Evolutionary conservation across 2,113 vertebrate species (phyloP), one percentile per base, ranked within the genome.

Genomic region (Elephantulus edwardii): DNA sequence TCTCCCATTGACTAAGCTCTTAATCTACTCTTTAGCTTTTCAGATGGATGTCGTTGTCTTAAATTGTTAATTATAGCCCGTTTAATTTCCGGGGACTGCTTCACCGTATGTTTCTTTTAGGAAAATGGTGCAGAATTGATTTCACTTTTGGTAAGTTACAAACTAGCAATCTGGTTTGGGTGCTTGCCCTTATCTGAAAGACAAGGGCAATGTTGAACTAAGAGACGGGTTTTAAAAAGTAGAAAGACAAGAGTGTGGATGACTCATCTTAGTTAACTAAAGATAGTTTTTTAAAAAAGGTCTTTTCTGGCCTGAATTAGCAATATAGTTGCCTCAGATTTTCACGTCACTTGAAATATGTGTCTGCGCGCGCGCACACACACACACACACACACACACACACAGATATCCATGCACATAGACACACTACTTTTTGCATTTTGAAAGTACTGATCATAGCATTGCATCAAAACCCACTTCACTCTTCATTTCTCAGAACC

Each of bases 71-170:
- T 95, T 93, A 88, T 78, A 84, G 66, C 86, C 74, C 82, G 94
- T 93, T 95, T 87, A 83, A 95, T 92, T 93, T 96, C 26, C 6
- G 17, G 78, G 71, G 78, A 93, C 93, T 95, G 94, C 83, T 76
- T 92, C 52, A 40, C 77, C 83, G 54, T 91, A 92, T 83, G 91
- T 82, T 70, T 84, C 70, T 89, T 82, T 90, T 22, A 66, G 33
- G 56, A 89, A 68, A 72, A 91, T 88, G 68, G 85, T 38, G 78
- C 40, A 89, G 75, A 94, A 94, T 42, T 38, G n/a, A 20, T 54
- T 70, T 28, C 56, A 48, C 35, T 50, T 86, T 26, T 71, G 35
- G 76, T 6, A 70, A n/a, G 56, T 84, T 40, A 81, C 28, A 74
- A 93, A 93, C 64, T 11, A 86, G 33, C 8, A 82, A 10, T 52